Base-by-base conservation (phyloP, 2,888 invertebrate genomes). In the Limenitis camilla region DNA sequence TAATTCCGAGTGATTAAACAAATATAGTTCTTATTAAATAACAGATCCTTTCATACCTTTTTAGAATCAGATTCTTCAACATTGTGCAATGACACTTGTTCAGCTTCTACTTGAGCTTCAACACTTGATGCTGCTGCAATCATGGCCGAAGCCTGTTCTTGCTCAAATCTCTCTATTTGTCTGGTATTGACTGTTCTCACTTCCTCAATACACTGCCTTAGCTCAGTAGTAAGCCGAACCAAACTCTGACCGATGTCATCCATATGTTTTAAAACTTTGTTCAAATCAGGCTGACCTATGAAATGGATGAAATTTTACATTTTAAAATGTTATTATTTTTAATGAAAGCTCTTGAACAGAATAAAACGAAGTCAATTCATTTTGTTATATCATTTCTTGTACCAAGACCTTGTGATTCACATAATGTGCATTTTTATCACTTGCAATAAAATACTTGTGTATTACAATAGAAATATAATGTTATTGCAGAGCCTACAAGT, bases 181-280 rank as follows among this genome's bases (percentile, higher is more conserved):
- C 92, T 88, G 53, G 89, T 88, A 63, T 90, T 91, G 28, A 91
- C 86, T 39, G 91, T 89, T 59, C 91, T 91, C n/a, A 93, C 89
- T 53, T 95, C 94, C 46, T 93, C 93, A 8, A 94, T 86, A 52
- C 92, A 91, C 68, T 92, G 90, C 64, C 91, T 90, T 69, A 94
- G 90, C 64, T 94, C 94, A 43, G 89, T 88, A 4, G 92, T 90
- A 31, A 94, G 80, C 59, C 92, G 90, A 5, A 90, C 81, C 69
- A 94, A 89, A 64, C 92, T 91, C 62, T 88, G 88, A 1, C 92
- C 91, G 61, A 94, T 89, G 60, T 92, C 92, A 62, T 94, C 94
- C 39, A 95, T 79, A 38, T 90, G 88, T 71, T 92, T 92, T 60
- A 92, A 69, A 38, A 91, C 88, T 47, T 77, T 73, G 9, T 67